phyloP scores from a whole-genome alignment of 2,797 vertebrate species.

The Alcedo quadribrachys region DNA sequence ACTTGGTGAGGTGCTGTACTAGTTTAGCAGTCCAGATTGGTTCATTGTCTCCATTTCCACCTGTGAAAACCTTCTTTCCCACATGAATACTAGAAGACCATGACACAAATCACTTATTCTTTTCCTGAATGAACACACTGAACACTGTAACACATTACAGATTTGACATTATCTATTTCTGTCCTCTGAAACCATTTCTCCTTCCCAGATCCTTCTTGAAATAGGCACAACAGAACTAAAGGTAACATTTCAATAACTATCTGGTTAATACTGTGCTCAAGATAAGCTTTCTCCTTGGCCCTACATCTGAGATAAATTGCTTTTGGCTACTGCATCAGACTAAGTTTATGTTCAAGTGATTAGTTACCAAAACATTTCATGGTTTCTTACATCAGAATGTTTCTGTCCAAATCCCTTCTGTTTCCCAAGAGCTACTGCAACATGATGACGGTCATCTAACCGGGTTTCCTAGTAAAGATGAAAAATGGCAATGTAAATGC shows the following conservation, averaged over 20 bases:
- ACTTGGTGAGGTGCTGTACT: not conserved
- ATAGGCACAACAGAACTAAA: not conserved
- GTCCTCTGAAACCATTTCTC: not conserved
- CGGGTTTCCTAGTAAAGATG: conserved; percentile 84
- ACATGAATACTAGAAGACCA: not conserved
- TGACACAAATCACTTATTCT: conserved; percentile 1
- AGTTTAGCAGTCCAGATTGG: not conserved
- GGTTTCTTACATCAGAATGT: conserved; percentile 70
- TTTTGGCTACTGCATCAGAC: not conserved
- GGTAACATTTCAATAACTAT: not conserved
- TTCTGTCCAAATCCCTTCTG: conserved; percentile 46
- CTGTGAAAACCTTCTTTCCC: not conserved
- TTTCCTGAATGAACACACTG: not conserved
- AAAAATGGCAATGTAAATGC: not conserved
- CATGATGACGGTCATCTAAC: conserved; percentile 89
- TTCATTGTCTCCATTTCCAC: not conserved
- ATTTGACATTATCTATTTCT: not conserved
- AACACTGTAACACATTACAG: not conserved
- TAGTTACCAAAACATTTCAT: not conserved
- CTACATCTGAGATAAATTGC: not conserved
- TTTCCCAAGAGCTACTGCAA: conserved; percentile 90
- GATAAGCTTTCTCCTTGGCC: not conserved
- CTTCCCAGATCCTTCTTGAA: not conserved
- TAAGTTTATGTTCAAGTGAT: not conserved
- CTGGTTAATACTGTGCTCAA: not conserved